Conservation (phyloP, 2,113 vertebrate species). For the Gnathonemus echidnorhynchus region DNA sequence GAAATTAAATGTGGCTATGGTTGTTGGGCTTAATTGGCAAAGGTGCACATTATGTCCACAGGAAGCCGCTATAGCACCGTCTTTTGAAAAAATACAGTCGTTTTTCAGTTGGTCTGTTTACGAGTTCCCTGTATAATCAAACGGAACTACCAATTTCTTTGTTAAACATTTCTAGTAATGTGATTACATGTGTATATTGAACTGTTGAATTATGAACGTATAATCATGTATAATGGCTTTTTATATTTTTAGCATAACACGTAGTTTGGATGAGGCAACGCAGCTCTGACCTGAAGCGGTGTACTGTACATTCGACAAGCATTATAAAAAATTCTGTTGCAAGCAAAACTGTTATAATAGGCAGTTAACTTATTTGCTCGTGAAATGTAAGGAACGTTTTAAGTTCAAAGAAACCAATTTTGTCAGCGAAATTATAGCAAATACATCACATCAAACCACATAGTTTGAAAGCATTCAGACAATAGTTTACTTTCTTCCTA, state of each 20-base stretch:
- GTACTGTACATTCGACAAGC: not conserved
- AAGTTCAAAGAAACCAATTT: not conserved
- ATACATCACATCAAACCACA: not conserved
- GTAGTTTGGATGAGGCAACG: not conserved
- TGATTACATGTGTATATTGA: not conserved
- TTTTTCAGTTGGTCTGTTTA: not conserved
- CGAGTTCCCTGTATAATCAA: not conserved
- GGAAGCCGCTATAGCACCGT: constrained; percentile 12
- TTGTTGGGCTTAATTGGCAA: not conserved
- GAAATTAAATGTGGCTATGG: not conserved
- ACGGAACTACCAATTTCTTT: not conserved
- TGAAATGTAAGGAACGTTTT: not conserved
- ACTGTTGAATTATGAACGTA: constrained; percentile 5
- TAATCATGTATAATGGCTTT: not conserved
- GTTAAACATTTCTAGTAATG: not conserved
- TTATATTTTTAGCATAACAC: not conserved
- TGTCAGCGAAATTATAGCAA: not conserved
- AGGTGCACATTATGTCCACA: not conserved
- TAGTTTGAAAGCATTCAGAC: not conserved
- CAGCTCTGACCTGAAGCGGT: not conserved
- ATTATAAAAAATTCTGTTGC: not conserved
- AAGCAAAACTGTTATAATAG: not conserved
- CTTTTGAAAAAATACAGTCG: not conserved
- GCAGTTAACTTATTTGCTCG: not conserved
- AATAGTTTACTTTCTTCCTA: not conserved